These are phyloP conservation scores for Glyphotaelius pellucidus DNA, from an alignment of 2,888 invertebrate species.

Conservation along the genomic window DNA sequence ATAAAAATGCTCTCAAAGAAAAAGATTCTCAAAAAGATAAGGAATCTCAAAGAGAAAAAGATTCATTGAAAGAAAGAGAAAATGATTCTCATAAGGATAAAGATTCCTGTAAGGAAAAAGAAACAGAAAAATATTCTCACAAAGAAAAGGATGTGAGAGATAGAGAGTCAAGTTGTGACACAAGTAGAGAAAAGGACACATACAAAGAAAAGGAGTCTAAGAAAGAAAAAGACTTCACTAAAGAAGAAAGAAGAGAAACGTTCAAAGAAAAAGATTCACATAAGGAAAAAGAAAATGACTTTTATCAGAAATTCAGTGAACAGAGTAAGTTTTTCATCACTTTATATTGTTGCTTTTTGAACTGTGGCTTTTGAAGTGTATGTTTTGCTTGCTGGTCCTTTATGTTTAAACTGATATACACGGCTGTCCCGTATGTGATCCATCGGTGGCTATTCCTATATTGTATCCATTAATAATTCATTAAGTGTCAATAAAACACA, in stretches of 20 bases:
- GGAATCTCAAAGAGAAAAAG: conserved; percentile 50
- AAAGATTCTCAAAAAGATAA: conserved; percentile 67
- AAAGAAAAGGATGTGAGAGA: conserved; percentile 47
- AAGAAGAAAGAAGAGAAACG: conserved; percentile 72
- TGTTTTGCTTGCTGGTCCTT: background rate
- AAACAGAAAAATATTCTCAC: conserved; percentile 47
- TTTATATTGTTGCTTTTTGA: conserved; percentile 31
- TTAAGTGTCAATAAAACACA: too few species aligned
- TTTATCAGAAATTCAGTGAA: conserved; percentile 61
- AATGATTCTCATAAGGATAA: conserved; percentile 35
- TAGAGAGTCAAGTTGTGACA: conserved; percentile 71
- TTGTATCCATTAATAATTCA: too few species aligned
- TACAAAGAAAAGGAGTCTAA: conserved; percentile 71
- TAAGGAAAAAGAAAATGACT: conserved; percentile 43
- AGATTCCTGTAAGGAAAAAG: conserved; percentile 65
- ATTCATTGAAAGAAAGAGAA: conserved; percentile 36
- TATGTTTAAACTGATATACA: too few species aligned
- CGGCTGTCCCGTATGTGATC: too few species aligned
- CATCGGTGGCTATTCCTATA: too few species aligned
- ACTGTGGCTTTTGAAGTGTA: too few species aligned
- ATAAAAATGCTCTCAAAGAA: conserved; percentile 52
- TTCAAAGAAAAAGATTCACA: conserved; percentile 64
- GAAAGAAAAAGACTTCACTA: conserved; percentile 63
- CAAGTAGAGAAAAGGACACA: conserved; percentile 68
- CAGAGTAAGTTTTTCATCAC: conserved; percentile 70